Evolutionary conservation across 2,797 vertebrate genomes (phyloP).

Genomic region (Clarias pachynema): DNA sequence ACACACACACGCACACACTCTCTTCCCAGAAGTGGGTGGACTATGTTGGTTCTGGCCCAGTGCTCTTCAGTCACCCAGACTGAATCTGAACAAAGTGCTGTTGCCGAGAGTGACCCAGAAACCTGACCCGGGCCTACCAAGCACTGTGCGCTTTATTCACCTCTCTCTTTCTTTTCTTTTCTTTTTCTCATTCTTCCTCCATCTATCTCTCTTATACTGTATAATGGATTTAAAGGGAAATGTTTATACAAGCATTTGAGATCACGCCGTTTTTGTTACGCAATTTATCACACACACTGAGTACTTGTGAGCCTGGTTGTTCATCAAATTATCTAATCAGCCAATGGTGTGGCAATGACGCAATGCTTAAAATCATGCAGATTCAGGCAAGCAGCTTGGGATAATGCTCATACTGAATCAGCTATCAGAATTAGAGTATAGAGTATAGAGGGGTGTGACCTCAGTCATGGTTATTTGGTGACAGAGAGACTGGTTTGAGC

Average conservation of each 20-base stretch:
- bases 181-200: conserved; percentile 2
- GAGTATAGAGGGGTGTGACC: too few relatives aligned
- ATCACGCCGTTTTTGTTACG: neutral
- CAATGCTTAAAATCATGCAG: too few relatives aligned
- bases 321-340: too few relatives aligned
- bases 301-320: too few relatives aligned
- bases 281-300: neutral
- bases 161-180: neutral
- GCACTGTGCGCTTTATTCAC: conserved; percentile 51
- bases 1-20: neutral
- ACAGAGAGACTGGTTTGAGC: too few relatives aligned
- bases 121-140: conserved; percentile 56
- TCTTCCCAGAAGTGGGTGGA: conserved; percentile 36
- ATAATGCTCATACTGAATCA: too few relatives aligned
- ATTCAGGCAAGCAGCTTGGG: too few relatives aligned
- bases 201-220: neutral
- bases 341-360: too few relatives aligned
- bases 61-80: conserved; percentile 55
- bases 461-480: too few relatives aligned
- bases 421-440: too few relatives aligned
- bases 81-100: conserved; percentile 56
- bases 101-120: conserved; percentile 58
- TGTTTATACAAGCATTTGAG: neutral
- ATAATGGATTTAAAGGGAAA: neutral
- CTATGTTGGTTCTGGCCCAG: conserved; percentile 56